A percentile compares a stretch with the other conserved stretches of the same genome.
These are phyloP conservation scores for Bradypodion ventrale DNA, from an alignment of 2,797 vertebrate species.

Conservation along the genomic window DNA sequence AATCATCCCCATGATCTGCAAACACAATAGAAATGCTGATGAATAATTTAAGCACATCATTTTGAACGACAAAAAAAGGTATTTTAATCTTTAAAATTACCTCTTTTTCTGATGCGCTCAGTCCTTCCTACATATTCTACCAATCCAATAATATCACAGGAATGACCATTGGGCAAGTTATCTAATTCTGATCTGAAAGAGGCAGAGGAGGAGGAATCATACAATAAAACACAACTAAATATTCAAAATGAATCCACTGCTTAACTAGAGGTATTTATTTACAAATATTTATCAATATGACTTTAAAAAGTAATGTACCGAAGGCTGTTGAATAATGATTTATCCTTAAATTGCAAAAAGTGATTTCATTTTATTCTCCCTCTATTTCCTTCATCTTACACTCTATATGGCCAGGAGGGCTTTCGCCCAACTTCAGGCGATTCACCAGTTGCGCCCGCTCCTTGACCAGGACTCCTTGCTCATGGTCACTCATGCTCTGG, in stretches of 20 bases:
- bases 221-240: neutral
- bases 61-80: neutral
- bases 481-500: no score
- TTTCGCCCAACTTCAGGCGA: no score
- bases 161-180: constrained; percentile 73
- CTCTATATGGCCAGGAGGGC: no score
- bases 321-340: neutral
- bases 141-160: constrained; percentile 89
- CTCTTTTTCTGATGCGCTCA: constrained; percentile 84
- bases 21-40: constrained; percentile 45
- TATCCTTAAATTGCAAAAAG: neutral
- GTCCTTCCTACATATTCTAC: constrained; percentile 90
- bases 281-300: neutral
- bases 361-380: neutral
- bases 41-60: constrained; percentile 16
- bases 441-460: no score
- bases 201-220: constrained; percentile 8
- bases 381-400: neutral
- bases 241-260: neutral
- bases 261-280: neutral
- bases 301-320: neutral
- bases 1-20: constrained; percentile 83
- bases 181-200: constrained; percentile 78
- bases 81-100: constrained; percentile 56
- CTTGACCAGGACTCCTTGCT: no score